A percentile compares a stretch with the other conserved stretches of the same genome.
Evolutionary conservation across 2,888 invertebrate genomes (phyloP).

Genomic region (Gymnoscelis rufifasciata): DNA sequence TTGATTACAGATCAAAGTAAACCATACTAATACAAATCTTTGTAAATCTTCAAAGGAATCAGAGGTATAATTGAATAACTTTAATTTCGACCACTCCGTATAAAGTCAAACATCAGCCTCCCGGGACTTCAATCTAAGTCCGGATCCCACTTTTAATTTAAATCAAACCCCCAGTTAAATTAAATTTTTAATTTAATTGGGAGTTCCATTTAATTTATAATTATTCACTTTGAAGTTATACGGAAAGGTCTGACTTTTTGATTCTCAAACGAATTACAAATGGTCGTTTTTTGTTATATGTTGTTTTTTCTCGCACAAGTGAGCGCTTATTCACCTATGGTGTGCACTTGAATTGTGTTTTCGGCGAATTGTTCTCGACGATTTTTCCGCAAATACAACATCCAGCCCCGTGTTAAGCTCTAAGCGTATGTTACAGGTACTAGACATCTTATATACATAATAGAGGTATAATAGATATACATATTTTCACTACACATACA

Average conservation of each 20-base stretch:
- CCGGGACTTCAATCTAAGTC: conserved; percentile 18
- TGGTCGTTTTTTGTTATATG: background rate
- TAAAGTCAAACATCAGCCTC: conserved; percentile 18
- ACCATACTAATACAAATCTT: no score
- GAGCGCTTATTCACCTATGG: no score
- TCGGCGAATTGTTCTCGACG: no score
- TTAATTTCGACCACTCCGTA: conserved; percentile 7
- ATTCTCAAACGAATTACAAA: background rate
- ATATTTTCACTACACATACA: no score
- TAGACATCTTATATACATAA: no score
- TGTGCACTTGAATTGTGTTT: no score
- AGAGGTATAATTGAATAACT: conserved; percentile 1
- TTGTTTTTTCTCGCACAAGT: no score
- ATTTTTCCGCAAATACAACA: no score
- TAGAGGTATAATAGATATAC: no score
- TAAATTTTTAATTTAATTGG: conserved; percentile 28
- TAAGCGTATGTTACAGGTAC: no score
- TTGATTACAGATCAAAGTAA: no score
- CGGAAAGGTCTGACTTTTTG: conserved; percentile 7
- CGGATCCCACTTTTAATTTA: conserved; percentile 29
- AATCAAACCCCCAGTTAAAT: conserved; percentile 29
- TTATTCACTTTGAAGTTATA: conserved; percentile 21
- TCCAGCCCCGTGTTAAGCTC: no score
- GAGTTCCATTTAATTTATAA: conserved; percentile 21
- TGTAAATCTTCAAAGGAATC: conserved; percentile 3